Evolutionary conservation across 1,140 invertebrate genomes (phyloP).

Genomic region (Procambarus virginalis): DNA sequence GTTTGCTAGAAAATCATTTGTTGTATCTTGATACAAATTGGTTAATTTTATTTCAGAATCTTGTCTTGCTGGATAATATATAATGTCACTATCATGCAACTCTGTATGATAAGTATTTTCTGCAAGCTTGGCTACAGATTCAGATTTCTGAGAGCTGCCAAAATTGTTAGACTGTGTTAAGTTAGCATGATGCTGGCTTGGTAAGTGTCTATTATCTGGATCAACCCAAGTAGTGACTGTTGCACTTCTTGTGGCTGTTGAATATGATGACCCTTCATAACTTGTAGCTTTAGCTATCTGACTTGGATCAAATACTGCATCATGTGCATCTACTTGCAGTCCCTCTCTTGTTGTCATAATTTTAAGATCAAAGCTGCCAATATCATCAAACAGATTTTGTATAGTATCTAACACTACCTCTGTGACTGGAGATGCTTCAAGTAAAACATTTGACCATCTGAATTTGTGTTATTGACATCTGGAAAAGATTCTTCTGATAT

Average conservation of each 20-base stretch:
- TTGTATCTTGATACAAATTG: neutral
- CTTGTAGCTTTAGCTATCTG: conserved; percentile 59
- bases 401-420: neutral
- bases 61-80: neutral
- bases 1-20: neutral
- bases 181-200: neutral
- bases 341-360: conserved; percentile 46
- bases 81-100: neutral
- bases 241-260: conserved; percentile 51
- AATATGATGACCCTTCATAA: conserved; percentile 50
- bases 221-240: conserved; percentile 61
- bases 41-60: neutral
- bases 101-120: neutral
- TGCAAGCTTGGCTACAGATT: neutral
- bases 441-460: conserved; percentile 3
- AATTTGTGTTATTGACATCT: neutral
- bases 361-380: conserved; percentile 29
- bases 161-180: conserved; percentile 11
- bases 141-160: neutral
- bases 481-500: too few species aligned
- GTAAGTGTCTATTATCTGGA: conserved; percentile 5
- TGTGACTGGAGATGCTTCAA: conserved; percentile 41
- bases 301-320: conserved; percentile 45
- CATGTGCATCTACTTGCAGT: conserved; percentile 35
- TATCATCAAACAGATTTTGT: conserved; percentile 13